Evolutionary conservation across 2,797 vertebrate species (phyloP), one percentile per base, ranked within the genome.

Genomic region (Dermochelys coriacea): DNA sequence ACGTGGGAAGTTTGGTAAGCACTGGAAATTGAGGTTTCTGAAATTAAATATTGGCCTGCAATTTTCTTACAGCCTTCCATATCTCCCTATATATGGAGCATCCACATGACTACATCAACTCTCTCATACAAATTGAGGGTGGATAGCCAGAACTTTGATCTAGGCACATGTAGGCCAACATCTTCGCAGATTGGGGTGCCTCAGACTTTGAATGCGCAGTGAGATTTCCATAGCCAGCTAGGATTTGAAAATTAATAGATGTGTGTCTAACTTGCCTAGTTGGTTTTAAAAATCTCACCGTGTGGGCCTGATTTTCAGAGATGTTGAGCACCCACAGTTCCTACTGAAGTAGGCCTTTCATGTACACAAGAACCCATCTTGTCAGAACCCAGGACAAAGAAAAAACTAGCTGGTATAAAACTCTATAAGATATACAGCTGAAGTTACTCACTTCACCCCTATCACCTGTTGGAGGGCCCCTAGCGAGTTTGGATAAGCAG

Each of bases 371-470:
- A 21, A 71, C 19, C n/a, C 64, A 41, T 71, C n/a, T 41, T 71
- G 21, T 71, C 10, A 37, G 68, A 41, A 71, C 19, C 8, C 37
- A 71, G n/a, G n/a, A 25, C 0, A 0, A 84, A 41, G 16, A 55
- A 90, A 51, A 82, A 80, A 64, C 34, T 25, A 0, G 12, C 61
- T 12, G 10, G n/a, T n/a, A 34, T 50, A 49, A 90, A 80, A 54
- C 12, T 59, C 59, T 19, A 9, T 1, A 1, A 49, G 83, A 78
- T 31, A 41, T 23, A 90, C 41, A 77, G 27, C 64, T 75, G 80
- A 86, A 89, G 91, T 91, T 31, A 6, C 7, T 52, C 86, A 89
- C 89, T 91, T 85, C 94, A 95, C 27, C 68, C 59, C 84, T 85
- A 18, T 21, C 78, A 82, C 68, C 91, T 77, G 68, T 75, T 5